These are phyloP conservation scores for Escarpia spicata DNA, from an alignment of 2,888 invertebrate species.

Conservation along the genomic window DNA sequence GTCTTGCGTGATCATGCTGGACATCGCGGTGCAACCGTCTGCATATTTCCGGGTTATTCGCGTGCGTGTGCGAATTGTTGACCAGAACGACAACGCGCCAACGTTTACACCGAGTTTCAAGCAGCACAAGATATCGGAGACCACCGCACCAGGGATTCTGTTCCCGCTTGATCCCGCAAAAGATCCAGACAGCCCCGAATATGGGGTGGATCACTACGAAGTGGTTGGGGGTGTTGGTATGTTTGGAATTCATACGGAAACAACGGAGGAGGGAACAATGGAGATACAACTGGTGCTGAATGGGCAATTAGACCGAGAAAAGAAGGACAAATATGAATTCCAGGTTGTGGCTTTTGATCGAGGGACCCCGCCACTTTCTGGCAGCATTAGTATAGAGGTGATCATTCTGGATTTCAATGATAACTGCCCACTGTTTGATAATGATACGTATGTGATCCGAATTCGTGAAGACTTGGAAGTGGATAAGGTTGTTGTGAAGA, in stretches of 20 bases:
- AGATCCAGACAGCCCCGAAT: neutral
- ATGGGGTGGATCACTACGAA: neutral
- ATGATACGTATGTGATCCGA: neutral
- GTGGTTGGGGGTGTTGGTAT: neutral
- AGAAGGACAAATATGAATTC: neutral
- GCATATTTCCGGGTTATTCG: neutral
- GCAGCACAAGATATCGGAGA: neutral
- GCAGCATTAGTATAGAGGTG: neutral
- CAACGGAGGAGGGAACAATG: neutral
- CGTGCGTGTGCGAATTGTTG: neutral
- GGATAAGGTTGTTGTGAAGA: neutral
- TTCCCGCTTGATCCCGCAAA: neutral
- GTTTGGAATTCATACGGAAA: neutral
- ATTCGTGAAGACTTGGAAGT: neutral
- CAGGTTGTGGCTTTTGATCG: neutral
- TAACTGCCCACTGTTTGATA: neutral
- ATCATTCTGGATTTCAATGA: neutral
- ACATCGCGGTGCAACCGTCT: neutral
- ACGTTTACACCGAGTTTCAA: neutral
- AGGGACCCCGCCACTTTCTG: neutral
- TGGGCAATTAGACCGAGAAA: neutral
- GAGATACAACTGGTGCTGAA: neutral
- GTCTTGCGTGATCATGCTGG: neutral
- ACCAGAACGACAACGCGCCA: neutral
- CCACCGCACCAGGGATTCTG: neutral